Conservation (phyloP, 2,113 vertebrate genomes). For the Indicator maculatus region DNA sequence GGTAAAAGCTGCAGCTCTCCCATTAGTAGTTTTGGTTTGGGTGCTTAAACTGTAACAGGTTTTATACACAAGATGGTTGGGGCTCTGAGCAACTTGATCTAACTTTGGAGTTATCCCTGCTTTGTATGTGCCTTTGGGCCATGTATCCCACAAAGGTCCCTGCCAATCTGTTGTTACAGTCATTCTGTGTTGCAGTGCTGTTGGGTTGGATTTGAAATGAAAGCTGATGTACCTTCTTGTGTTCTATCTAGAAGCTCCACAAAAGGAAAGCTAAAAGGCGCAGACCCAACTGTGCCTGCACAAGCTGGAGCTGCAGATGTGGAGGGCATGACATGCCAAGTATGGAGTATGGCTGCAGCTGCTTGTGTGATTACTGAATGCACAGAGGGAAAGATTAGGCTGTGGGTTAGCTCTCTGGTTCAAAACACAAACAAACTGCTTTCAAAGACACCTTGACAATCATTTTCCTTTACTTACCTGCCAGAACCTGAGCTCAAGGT, state of each 20-base stretch:
- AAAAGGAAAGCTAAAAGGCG: not conserved
- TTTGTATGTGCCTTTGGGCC: rapidly evolving
- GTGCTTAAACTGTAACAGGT: not conserved
- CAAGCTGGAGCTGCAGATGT: rapidly evolving
- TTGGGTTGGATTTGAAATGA: not conserved
- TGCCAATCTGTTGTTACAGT: not conserved
- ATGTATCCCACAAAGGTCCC: not conserved
- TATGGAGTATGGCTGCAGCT: rapidly evolving
- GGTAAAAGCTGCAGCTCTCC: not conserved
- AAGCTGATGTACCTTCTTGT: not conserved
- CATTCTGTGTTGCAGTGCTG: not conserved
- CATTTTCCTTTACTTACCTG: not conserved
- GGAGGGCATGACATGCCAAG: rapidly evolving
- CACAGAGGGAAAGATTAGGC: not conserved
- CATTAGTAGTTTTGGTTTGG: not conserved
- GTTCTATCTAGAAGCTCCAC: not conserved
- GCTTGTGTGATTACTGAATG: not conserved
- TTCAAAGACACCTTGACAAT: not conserved
- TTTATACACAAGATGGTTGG: not conserved
- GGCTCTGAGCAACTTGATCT: rapidly evolving
- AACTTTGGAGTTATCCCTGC: not conserved
- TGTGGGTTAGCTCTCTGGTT: not conserved
- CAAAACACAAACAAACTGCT: not conserved
- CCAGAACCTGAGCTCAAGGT: constrained; percentile 9
- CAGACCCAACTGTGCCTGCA: rapidly evolving